These are phyloP conservation scores for Apteryx mantelli DNA, from an alignment of 2,113 vertebrate species.

Conservation along the genomic window DNA sequence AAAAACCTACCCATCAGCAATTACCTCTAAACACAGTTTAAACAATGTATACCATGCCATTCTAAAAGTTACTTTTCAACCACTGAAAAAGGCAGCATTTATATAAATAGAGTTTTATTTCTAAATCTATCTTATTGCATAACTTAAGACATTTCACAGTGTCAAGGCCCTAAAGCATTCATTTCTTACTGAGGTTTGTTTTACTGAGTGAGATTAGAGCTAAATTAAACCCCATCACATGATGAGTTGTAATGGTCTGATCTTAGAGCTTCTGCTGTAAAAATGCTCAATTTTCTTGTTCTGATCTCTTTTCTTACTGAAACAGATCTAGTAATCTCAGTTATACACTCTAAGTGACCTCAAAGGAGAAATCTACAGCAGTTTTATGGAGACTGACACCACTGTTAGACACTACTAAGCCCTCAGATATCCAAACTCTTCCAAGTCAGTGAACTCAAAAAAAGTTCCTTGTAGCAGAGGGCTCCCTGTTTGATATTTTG, in stretches of 20 bases:
- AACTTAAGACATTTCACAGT: neutral
- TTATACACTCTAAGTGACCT: neutral
- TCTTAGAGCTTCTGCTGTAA: neutral
- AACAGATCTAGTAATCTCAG: neutral
- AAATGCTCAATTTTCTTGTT: conserved; percentile 3
- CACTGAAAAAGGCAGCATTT: neutral
- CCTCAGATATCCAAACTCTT: conserved; percentile 22
- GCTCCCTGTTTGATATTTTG: conserved; percentile 2
- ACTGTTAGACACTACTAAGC: neutral
- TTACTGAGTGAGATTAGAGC: neutral
- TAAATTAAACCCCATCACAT: neutral
- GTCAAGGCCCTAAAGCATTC: neutral
- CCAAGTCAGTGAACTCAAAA: conserved; percentile 11
- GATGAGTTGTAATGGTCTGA: neutral
- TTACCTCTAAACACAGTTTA: neutral
- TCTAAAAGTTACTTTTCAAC: neutral
- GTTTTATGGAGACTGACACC: neutral
- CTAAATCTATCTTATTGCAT: neutral
- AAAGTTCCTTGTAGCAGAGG: neutral
- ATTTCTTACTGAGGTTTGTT: neutral
- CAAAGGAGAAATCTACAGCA: conserved; percentile 7
- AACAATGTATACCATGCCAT: neutral
- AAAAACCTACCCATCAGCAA: neutral
- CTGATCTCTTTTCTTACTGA: neutral
- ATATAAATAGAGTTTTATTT: neutral